Evolutionary conservation across 2,888 invertebrate genomes (phyloP), one percentile per base, ranked within the genome.

Genomic region (Megaustenia siamemsis): DNA sequence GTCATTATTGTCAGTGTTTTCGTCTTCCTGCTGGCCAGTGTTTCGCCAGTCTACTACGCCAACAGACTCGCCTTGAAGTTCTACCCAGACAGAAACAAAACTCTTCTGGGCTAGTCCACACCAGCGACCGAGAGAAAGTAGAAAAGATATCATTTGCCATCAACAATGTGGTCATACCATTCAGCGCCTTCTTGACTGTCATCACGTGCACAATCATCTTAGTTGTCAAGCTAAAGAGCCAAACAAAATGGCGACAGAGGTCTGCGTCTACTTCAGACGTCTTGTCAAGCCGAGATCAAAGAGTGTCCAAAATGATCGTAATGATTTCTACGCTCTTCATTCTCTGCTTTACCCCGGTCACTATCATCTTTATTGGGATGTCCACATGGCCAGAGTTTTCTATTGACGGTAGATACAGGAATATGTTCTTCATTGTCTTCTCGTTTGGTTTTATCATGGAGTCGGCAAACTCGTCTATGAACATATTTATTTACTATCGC

Each of bases 401-500:
- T 2, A 43, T 82, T 43, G 73, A 40, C 10, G 82, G 73, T 8
- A 53, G 32, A 24, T 60, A 82, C 40, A 43, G n/a, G 15, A 82
- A 82, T 73, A 32, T 73, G 60, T 73, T 82, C 24, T 45, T 60
- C 28, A n/a, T 73, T 38, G 28, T 71, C 1, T 73, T 73, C 21
- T 45, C 49, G 28, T 71, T 81, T 10, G 56, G 68, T 1, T 81
- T 69, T 53, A 68, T 69, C 8, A 24, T 81, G 40, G 81, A 81
- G 28, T 49, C 69, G 10, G 32, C 71, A 24, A 81, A 81, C 38
- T 68, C 81, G 10, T 38, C 81, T 0, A 32, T 71, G 49, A 81
- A 81, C 28, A 71, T 81, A 28, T 81, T 69, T 68, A 81, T 81
- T 69, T 81, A 81, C 53, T 81, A 81, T 38, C 49, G 53, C 21